These are phyloP conservation scores for Ypsolopha sequella DNA, from an alignment of 2,888 invertebrate genomes.

Conservation along the genomic window DNA sequence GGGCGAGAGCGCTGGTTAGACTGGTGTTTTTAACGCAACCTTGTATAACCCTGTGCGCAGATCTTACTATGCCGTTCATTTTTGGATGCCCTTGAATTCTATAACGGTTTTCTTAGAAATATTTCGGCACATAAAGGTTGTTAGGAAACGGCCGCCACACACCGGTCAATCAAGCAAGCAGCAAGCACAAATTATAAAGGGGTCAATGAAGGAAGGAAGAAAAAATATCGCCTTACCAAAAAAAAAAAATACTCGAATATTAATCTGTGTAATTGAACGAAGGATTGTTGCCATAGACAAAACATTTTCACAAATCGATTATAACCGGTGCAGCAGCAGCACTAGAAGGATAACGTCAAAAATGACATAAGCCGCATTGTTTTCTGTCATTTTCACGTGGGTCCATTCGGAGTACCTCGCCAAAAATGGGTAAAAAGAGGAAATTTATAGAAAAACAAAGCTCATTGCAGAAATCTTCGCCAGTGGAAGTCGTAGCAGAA, in stretches of 20 bases:
- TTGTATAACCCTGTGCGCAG: conserved; percentile 65
- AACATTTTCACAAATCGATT: no score
- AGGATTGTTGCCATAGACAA: no score
- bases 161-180: background rate
- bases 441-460: conserved; percentile 26
- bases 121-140: background rate
- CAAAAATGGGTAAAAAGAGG: conserved; percentile 46
- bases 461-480: conserved; percentile 21
- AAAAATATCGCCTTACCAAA: no score
- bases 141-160: conserved; percentile 6
- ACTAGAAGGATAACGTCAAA: no score
- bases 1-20: conserved; percentile 42
- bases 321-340: no score
- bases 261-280: no score
- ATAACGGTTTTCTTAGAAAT: no score
- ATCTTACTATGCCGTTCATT: conserved; percentile 79
- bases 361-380: background rate
- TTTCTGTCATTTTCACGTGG: background rate
- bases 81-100: conserved; percentile 20
- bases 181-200: no score
- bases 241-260: no score
- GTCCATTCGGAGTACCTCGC: no score
- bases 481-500: conserved; percentile 66
- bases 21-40: conserved; percentile 44
- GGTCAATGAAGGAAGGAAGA: no score